Percentiles rank a stretch among this genome's conserved stretches.
Conservation (phyloP, 1,140 invertebrate species). For the Gryllus bimaculatus region DNA sequence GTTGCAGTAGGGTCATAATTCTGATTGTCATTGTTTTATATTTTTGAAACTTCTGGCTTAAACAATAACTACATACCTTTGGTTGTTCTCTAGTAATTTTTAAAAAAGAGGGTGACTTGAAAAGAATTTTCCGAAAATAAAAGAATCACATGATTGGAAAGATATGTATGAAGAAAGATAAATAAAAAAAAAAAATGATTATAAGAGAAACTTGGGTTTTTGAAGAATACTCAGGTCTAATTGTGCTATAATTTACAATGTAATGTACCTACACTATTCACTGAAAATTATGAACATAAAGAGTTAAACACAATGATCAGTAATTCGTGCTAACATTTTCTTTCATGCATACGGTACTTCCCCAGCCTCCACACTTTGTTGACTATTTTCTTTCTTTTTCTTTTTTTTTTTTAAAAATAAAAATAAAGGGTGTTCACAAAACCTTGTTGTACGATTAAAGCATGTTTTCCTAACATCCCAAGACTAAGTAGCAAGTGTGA, state of each 20-base stretch:
- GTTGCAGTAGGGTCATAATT: not conserved
- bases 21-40: not conserved
- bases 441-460: too few relatives aligned
- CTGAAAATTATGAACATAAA: not conserved
- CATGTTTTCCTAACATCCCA: too few relatives aligned
- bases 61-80: not conserved
- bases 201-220: not conserved
- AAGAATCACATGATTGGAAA: not conserved
- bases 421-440: too few relatives aligned
- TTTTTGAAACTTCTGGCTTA: not conserved
- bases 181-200: slow-evolving; percentile 2
- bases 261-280: not conserved
- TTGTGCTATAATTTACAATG: not conserved
- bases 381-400: not conserved
- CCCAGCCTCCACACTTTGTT: not conserved
- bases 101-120: not conserved
- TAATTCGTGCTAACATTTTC: not conserved
- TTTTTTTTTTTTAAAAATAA: too few relatives aligned
- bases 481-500: too few relatives aligned
- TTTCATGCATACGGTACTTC: not conserved
- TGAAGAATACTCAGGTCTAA: not conserved
- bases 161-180: not conserved
- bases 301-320: not conserved
- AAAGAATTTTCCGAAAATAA: not conserved
- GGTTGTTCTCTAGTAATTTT: not conserved